phyloP scores from a whole-genome alignment of 2,888 invertebrate species.

The Tenodera sinensis region DNA sequence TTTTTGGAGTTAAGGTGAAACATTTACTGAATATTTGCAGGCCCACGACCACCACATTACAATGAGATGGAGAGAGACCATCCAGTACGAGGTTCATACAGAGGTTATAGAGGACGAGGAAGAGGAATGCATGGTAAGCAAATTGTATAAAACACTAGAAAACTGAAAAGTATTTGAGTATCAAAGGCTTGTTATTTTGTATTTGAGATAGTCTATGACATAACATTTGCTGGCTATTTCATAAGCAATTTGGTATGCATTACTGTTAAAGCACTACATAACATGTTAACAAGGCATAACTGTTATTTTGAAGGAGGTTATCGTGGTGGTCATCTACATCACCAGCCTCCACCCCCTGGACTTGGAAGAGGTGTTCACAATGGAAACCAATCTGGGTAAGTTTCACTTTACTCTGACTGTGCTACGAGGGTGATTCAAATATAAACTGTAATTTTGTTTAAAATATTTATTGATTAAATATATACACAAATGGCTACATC shows the following conservation, averaged over 20 bases:
- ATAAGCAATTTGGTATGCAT: too few species aligned
- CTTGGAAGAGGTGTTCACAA: constrained; percentile 48
- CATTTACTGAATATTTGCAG: background rate
- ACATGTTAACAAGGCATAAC: too few species aligned
- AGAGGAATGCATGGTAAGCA: constrained; percentile 30
- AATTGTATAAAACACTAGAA: background rate
- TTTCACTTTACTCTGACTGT: background rate
- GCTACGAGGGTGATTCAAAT: too few species aligned
- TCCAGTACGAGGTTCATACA: constrained; percentile 14
- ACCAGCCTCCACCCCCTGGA: constrained; percentile 59
- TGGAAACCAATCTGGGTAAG: constrained; percentile 53
- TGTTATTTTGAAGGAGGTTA: constrained; percentile 38
- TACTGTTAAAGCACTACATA: too few species aligned
- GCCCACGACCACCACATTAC: background rate
- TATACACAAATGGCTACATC: too few species aligned
- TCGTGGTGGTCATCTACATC: constrained; percentile 37
- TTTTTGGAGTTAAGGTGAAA: background rate
- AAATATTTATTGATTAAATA: too few species aligned
- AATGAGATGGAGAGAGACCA: constrained; percentile 23
- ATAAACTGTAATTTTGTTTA: too few species aligned
- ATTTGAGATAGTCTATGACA: too few species aligned
- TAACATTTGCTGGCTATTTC: too few species aligned
- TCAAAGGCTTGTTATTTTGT: too few species aligned
- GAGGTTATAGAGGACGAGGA: constrained; percentile 30
- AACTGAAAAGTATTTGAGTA: too few species aligned